Conservation (phyloP, 1,140 invertebrate genomes). For the Branchinecta lynchi region DNA sequence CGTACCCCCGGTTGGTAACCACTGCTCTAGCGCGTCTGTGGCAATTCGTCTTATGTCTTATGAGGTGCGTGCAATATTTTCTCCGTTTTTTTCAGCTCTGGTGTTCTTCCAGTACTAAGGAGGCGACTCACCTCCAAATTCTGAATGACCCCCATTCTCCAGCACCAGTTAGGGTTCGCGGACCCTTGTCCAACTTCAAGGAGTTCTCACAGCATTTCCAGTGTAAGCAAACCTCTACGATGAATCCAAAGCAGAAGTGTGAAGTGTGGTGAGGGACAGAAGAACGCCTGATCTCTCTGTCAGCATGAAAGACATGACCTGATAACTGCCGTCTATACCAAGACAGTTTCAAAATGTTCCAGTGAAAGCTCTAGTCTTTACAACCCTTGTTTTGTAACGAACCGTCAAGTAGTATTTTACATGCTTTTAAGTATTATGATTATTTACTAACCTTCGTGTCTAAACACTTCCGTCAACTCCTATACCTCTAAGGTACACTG, state of each 20-base stretch:
- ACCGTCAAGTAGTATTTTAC: no score
- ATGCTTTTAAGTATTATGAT: no score
- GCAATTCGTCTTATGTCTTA: not conserved
- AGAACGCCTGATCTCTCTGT: no score
- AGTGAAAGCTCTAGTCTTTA: no score
- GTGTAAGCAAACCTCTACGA: not conserved
- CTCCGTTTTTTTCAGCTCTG: constrained; percentile 18
- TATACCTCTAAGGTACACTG: no score
- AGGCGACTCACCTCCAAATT: constrained; percentile 20
- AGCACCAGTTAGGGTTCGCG: constrained; percentile 14
- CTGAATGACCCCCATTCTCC: constrained; percentile 19
- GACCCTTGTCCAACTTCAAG: not conserved
- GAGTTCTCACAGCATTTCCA: not conserved
- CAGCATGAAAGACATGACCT: no score
- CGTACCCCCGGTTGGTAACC: no score
- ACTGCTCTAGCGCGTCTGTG: not conserved
- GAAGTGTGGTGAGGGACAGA: not conserved
- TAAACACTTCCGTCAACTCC: no score
- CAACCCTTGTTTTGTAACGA: no score
- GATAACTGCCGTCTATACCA: no score
- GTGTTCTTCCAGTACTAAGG: constrained; percentile 20
- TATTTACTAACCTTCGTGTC: no score
- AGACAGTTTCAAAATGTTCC: no score
- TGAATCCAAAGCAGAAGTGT: not conserved
- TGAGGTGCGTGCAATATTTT: not conserved